A percentile compares a stretch with the other conserved stretches of the same genome.
Conservation (phyloP, 1,140 invertebrate species). For the Epicauta chinensis region DNA sequence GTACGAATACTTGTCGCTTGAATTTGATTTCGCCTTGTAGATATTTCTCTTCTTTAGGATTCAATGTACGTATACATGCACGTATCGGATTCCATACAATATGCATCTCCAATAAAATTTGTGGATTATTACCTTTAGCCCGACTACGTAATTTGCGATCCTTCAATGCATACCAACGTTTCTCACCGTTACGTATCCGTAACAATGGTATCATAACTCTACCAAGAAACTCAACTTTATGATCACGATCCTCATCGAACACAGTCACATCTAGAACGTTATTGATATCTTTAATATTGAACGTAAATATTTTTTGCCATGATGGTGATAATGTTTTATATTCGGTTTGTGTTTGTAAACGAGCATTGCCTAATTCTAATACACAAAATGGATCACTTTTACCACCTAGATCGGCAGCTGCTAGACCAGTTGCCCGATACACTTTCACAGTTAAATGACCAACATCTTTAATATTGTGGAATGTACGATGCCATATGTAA, state of each 20-base stretch:
- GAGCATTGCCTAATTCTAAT: conserved; percentile 87
- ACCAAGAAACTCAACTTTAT: conserved; percentile 96
- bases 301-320: conserved; percentile 99
- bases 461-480: conserved; percentile 75
- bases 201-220: conserved; percentile 83
- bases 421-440: conserved; percentile 81
- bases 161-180: conserved; percentile 93
- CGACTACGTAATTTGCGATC: conserved; percentile 86
- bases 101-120: conserved; percentile 88
- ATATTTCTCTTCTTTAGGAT: conserved; percentile 93
- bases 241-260: conserved; percentile 96
- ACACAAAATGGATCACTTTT: conserved; percentile 98
- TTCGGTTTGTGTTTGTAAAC: conserved; percentile 96
- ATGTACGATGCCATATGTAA: conserved; percentile 65
- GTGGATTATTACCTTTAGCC: conserved; percentile 84
- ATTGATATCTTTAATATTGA: conserved; percentile 97
- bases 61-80: conserved; percentile 84
- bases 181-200: conserved; percentile 84
- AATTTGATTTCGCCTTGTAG: conserved; percentile 94
- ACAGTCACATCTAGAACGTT: conserved; percentile 95
- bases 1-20: conserved; percentile 87
- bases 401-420: conserved; percentile 85
- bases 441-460: conserved; percentile 87
- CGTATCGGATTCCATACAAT: conserved; percentile 89
- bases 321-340: conserved; percentile 95